Evolutionary conservation across 2,113 vertebrate species (phyloP).

Genomic region (Vulpes ferrilata): DNA sequence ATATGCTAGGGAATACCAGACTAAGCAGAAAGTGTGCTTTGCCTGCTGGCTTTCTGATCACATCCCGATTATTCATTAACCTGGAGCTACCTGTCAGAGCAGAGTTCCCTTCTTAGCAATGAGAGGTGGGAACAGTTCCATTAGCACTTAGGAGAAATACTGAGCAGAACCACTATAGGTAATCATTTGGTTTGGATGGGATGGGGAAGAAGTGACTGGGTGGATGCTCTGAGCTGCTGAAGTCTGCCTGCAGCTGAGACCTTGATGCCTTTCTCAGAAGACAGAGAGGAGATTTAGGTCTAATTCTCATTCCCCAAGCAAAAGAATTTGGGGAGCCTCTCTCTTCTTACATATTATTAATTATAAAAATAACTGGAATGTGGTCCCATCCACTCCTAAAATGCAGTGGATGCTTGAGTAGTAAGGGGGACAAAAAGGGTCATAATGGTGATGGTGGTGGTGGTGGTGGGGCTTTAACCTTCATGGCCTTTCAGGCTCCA

Average conservation of each 20-base stretch:
- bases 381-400: neutral
- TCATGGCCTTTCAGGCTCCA: neutral
- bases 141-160: slow-evolving; percentile 19
- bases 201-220: neutral
- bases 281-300: neutral
- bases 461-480: neutral
- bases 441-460: neutral
- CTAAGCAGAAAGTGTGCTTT: neutral
- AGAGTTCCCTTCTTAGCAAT: slow-evolving; percentile 16
- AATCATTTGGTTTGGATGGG: neutral
- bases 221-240: neutral
- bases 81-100: slow-evolving; percentile 38
- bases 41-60: neutral
- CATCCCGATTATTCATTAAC: neutral
- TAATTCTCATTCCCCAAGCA: neutral
- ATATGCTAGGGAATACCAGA: neutral
- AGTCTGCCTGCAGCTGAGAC: neutral
- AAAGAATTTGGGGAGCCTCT: neutral
- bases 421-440: neutral
- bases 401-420: neutral
- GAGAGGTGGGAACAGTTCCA: neutral
- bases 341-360: neutral
- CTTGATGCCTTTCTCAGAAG: neutral
- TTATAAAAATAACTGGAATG: neutral
- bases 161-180: neutral